phyloP scores from a whole-genome alignment of 2,797 vertebrate species.

The Ispidina lecontei region DNA sequence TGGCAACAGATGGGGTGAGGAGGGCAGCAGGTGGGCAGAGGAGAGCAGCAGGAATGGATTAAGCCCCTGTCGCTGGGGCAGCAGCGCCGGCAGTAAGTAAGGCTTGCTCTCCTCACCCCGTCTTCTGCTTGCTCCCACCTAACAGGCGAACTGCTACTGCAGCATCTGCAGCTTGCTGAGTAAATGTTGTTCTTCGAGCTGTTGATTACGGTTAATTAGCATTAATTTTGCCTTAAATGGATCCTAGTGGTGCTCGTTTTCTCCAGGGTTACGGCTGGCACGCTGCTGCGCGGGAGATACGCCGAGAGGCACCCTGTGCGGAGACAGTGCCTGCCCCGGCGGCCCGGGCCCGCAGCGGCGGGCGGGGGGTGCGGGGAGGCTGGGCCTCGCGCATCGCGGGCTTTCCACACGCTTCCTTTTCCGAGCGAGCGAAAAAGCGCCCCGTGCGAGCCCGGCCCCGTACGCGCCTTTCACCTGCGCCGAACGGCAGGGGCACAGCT shows the following conservation, averaged over 20 bases:
- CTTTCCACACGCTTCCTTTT: background rate
- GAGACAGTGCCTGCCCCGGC: background rate
- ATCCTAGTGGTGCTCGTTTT: background rate
- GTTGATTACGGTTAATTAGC: constrained; percentile 32
- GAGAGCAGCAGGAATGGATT: background rate
- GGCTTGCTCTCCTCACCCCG: background rate
- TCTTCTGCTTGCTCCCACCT: background rate
- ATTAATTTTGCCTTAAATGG: constrained; percentile 28
- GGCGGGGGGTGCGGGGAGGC: background rate
- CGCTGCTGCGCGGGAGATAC: background rate
- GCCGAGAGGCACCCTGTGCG: background rate
- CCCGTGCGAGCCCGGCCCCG: background rate
- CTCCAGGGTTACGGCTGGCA: background rate
- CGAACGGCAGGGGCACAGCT: background rate
- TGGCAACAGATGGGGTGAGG: background rate
- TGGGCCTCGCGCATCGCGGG: rapidly evolving
- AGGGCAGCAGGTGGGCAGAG: background rate
- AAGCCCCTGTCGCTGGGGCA: rapidly evolving
- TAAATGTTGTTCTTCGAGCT: background rate
- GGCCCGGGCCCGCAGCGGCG: background rate
- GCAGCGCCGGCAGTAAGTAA: background rate
- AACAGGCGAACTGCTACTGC: background rate
- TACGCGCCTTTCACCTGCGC: background rate
- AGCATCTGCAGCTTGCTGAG: background rate
- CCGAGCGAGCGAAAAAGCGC: background rate